These are phyloP conservation scores for Drosophila saltans DNA, from an alignment of 1,140 invertebrate genomes.

Conservation along the genomic window DNA sequence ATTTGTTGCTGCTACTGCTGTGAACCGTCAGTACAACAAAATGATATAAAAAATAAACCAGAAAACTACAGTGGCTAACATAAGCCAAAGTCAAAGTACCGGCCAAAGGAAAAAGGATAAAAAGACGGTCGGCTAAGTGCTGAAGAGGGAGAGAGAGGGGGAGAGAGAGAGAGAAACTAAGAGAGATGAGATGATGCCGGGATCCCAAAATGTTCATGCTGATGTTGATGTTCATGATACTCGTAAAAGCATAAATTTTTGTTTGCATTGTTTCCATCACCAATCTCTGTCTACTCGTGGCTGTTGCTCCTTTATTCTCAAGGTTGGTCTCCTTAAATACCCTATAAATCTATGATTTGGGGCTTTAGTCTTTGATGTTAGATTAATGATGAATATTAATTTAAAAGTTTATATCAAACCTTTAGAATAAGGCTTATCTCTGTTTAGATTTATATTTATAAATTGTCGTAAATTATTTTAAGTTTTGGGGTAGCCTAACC, in stretches of 20 bases:
- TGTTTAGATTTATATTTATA: no score
- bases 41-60: background rate
- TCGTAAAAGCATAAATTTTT: constrained; percentile 79
- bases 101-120: constrained; percentile 15
- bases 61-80: constrained; percentile 45
- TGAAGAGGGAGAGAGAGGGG: background rate
- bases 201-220: constrained; percentile 42
- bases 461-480: no score
- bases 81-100: constrained; percentile 27
- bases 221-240: constrained; percentile 53
- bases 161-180: background rate
- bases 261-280: constrained; percentile 71
- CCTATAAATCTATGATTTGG: background rate
- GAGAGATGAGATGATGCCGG: background rate
- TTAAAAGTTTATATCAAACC: no score
- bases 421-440: no score
- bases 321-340: background rate
- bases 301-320: background rate
- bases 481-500: no score
- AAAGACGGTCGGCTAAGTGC: background rate
- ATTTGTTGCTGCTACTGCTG: constrained; percentile 55
- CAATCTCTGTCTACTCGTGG: constrained; percentile 30
- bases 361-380: no score
- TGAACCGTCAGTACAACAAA: constrained; percentile 10
- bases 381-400: no score